phyloP scores from a whole-genome alignment of 1,140 invertebrate genomes.

The Calliphora vicina region DNA sequence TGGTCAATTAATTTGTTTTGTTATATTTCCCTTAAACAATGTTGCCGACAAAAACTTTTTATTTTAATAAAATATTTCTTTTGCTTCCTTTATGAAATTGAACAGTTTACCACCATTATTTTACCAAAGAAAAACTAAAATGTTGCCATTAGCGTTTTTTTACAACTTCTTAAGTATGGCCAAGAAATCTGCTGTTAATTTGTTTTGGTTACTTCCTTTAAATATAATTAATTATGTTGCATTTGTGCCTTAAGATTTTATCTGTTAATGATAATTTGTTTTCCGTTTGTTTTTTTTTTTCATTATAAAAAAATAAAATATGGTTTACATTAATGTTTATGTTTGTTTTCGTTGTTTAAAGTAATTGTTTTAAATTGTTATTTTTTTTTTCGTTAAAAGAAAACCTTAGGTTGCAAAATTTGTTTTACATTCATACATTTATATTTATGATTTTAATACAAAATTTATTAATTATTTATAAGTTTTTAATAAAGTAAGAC shows the following conservation, averaged over 20 bases:
- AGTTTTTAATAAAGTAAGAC: not conserved
- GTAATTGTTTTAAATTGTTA: not conserved
- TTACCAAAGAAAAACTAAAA: no score
- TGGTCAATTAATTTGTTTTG: no score
- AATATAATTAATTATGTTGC: not conserved
- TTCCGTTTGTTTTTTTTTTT: not conserved
- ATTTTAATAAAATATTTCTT: no score
- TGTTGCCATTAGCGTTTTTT: no score
- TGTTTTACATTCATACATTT: conserved; percentile 2
- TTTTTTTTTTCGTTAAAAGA: not conserved
- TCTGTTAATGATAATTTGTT: not conserved
- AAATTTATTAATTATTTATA: not conserved
- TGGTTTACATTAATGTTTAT: not conserved
- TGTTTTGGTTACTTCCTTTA: not conserved
- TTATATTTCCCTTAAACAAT: no score
- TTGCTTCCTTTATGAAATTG: no score
- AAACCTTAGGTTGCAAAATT: conserved; percentile 6
- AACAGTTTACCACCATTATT: no score
- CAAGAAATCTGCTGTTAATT: no score
- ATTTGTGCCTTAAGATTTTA: not conserved
- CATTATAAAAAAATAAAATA: conserved; percentile 9
- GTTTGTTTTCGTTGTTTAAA: not conserved
- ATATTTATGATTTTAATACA: not conserved
- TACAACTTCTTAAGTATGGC: no score
- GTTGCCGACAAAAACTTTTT: no score